These are phyloP conservation scores for Endomychus coccineus DNA, from an alignment of 2,888 invertebrate genomes.

Conservation along the genomic window DNA sequence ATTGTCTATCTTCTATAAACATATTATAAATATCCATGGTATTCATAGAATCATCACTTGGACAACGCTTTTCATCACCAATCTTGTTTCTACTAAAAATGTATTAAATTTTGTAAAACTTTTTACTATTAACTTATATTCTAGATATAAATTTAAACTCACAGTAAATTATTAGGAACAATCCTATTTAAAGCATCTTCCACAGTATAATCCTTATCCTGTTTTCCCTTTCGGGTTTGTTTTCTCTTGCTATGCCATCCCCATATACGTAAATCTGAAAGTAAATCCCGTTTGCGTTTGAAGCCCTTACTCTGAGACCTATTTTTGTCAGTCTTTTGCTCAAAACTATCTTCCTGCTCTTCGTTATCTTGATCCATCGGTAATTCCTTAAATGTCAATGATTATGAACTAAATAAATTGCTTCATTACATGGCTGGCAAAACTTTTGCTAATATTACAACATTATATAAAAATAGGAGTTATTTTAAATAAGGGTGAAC, in stretches of 20 bases:
- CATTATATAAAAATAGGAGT: no score
- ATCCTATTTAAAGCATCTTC: constrained; percentile 61
- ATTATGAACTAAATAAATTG: no score
- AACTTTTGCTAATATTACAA: no score
- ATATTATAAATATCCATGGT: constrained; percentile 56
- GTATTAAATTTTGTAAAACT: constrained; percentile 13
- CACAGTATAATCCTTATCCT: constrained; percentile 54
- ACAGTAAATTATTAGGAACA: constrained; percentile 55
- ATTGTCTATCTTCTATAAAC: constrained; percentile 45
- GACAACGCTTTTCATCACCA: constrained; percentile 41
- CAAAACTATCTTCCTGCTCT: constrained; percentile 37
- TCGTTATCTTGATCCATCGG: constrained; percentile 38
- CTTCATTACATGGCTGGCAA: no score
- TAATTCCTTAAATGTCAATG: constrained; percentile 25
- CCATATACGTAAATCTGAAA: constrained; percentile 68
- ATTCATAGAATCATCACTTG: constrained; percentile 52
- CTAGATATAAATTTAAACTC: constrained; percentile 24
- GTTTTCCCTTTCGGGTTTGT: constrained; percentile 51
- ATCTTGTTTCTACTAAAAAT: constrained; percentile 39
- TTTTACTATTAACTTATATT: constrained; percentile 8
- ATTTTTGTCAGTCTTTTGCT: constrained; percentile 31
- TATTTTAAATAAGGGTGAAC: no score
- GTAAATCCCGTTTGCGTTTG: constrained; percentile 64
- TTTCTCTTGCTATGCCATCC: constrained; percentile 64
- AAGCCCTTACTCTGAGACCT: constrained; percentile 29